phyloP scores from a whole-genome alignment of 2,113 vertebrate genomes.

The Euleptes europaea region DNA sequence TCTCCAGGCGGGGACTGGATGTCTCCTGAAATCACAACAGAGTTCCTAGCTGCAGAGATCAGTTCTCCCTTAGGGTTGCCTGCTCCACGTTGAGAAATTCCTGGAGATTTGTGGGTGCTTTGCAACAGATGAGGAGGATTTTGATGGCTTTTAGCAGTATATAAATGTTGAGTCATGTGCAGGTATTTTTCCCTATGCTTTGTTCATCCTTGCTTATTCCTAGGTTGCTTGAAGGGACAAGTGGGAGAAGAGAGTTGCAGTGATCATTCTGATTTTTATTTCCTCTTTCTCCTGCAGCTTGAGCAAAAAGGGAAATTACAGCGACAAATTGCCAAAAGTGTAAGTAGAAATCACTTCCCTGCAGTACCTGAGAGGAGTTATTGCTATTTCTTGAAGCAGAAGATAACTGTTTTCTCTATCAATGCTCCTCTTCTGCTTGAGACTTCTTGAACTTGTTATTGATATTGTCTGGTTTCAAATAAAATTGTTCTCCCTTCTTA shows the following conservation, averaged over 20 bases:
- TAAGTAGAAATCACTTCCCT: slow-evolving; percentile 65
- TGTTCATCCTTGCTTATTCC: background rate
- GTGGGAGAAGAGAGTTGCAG: background rate
- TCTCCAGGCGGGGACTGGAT: no score
- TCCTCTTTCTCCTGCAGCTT: slow-evolving; percentile 73
- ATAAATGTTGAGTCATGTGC: background rate
- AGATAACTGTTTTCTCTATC: background rate
- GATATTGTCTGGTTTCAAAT: background rate
- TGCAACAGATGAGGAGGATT: background rate
- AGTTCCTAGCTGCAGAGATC: background rate
- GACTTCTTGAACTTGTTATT: background rate
- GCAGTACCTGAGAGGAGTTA: background rate
- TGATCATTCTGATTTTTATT: background rate
- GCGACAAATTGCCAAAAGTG: slow-evolving; percentile 87
- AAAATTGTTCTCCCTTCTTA: background rate
- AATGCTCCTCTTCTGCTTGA: background rate
- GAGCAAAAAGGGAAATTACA: slow-evolving; percentile 93
- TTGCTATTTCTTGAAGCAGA: background rate
- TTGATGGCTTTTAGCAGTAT: background rate
- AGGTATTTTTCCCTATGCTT: background rate
- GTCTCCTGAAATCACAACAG: no score
- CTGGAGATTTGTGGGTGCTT: background rate
- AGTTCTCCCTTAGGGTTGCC: no score
- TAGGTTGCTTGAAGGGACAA: background rate
- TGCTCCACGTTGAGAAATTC: no score